A percentile compares a stretch with the other conserved stretches of the same genome.
These are phyloP conservation scores for Corapipo altera DNA, from an alignment of 2,113 vertebrate genomes.

Conservation along the genomic window DNA sequence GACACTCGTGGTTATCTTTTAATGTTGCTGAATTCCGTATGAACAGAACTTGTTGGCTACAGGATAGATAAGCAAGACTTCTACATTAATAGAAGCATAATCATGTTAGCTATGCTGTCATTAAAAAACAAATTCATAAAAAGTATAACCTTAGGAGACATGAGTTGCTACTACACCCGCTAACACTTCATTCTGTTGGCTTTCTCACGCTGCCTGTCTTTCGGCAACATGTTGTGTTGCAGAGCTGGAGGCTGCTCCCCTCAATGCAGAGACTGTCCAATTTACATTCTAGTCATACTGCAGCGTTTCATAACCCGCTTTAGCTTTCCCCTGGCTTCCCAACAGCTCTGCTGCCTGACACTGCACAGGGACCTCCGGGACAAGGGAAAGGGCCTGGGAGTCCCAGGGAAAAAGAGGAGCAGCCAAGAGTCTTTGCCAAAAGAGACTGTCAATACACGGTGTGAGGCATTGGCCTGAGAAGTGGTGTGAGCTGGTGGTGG, in stretches of 20 bases:
- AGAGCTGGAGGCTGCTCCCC: constrained; percentile 5
- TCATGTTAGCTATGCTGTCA: not conserved
- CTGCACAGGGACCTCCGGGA: not conserved
- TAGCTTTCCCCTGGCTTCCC: not conserved
- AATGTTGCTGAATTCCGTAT: not conserved
- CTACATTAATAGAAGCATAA: not conserved
- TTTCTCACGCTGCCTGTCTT: not conserved
- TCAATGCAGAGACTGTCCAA: not conserved
- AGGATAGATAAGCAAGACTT: not conserved
- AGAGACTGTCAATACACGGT: not conserved
- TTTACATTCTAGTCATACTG: constrained; percentile 44
- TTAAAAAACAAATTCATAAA: not conserved
- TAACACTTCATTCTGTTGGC: not conserved
- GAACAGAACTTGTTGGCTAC: not conserved
- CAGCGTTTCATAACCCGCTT: not conserved
- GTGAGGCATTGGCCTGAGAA: fast-evolving
- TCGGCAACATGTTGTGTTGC: not conserved
- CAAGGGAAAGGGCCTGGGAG: not conserved
- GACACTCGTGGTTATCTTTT: not conserved
- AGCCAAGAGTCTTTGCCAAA: not conserved
- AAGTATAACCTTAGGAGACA: not conserved
- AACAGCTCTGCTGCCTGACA: not conserved
- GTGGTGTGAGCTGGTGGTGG: not conserved
- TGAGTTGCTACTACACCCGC: not conserved
- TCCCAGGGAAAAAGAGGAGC: not conserved